Evolutionary conservation across 2,797 vertebrate genomes (phyloP), one percentile per base, ranked within the genome.

Genomic region (Rachycentron canadum): DNA sequence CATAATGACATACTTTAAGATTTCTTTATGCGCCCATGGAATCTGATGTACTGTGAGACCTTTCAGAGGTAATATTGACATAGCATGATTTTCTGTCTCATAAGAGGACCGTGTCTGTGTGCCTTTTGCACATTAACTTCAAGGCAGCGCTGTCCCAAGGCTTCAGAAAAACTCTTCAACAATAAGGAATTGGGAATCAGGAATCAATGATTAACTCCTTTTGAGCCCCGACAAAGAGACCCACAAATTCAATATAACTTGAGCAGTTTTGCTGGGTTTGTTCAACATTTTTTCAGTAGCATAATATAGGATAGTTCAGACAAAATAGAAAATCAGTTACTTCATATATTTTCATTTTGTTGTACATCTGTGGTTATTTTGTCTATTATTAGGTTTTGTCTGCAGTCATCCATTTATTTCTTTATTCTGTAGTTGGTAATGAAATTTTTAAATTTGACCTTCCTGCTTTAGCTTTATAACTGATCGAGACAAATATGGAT

Each of bases 51-150:
- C 19, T 49, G 32, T 41, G 41, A 71, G 74, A 49, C 45, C 80
- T 86, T 86, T 87, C 28, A 85, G 74, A 87, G 61, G 57, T n/a
- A 86, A 43, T 43, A 40, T 79, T 75, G 64, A 84, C 76, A 78
- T 78, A 30, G 56, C 74, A 47, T 88, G 72, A 83, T 77, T 77
- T 85, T 84, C 70, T 63, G 30, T 86, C 75, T 75, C 47, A 59
- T 52, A 59, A 88, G 84, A 82, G 61, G 49, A 38, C 61, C 40
- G 21, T 78, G 78, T 89, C 61, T 86, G 17, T 83, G 63, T 64
- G 84, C 76, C 83, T 88, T 90, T 76, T 86, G 82, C 87, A 80
- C 82, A 89, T 91, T 89, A 86, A 86, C 88, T 87, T 91, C 85
- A 92, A 91, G 87, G 92, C 80, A 85, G 70, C 40, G 73, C 76